A percentile compares a stretch with the other conserved stretches of the same genome.
Evolutionary conservation across 2,888 invertebrate genomes (phyloP).

Genomic region (Temnothorax rugatulus): DNA sequence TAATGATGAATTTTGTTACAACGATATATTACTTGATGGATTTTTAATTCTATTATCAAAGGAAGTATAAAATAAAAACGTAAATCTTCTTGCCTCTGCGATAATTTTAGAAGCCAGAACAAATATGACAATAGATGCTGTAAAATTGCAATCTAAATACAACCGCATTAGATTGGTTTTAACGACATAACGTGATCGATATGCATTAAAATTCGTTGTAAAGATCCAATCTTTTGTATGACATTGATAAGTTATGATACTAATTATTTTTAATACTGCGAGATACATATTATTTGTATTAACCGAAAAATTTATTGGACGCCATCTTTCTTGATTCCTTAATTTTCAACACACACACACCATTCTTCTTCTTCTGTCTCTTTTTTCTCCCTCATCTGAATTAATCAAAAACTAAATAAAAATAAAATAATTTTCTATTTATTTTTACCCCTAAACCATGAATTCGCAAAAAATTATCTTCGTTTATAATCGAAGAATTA

Average conservation of each 20-base stretch:
- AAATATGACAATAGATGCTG: constrained; percentile 59
- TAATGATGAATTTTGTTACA: not conserved
- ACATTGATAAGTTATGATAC: not conserved
- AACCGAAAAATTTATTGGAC: constrained; percentile 6
- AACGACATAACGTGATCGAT: constrained; percentile 58
- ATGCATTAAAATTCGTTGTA: constrained; percentile 68
- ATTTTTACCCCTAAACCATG: not conserved
- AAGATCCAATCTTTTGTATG: not conserved
- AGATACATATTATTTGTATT: constrained; percentile 6
- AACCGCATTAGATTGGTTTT: constrained; percentile 45
- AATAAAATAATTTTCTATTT: not conserved
- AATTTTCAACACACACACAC: not conserved
- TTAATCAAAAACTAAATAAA: not conserved
- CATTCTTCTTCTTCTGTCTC: too few species aligned
- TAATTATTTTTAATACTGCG: not conserved
- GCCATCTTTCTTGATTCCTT: not conserved
- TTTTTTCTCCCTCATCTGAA: not conserved
- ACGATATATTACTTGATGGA: not conserved
- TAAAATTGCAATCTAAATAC: constrained; percentile 16
- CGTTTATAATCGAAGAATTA: not conserved
- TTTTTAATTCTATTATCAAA: constrained; percentile 61
- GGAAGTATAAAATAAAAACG: constrained; percentile 62
- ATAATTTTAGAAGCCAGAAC: constrained; percentile 48
- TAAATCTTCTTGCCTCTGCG: constrained; percentile 25
- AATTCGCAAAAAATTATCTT: not conserved